Evolutionary conservation across 1,140 invertebrate species (phyloP), one percentile per base, ranked within the genome.

Genomic region (Zaprionus inermis): DNA sequence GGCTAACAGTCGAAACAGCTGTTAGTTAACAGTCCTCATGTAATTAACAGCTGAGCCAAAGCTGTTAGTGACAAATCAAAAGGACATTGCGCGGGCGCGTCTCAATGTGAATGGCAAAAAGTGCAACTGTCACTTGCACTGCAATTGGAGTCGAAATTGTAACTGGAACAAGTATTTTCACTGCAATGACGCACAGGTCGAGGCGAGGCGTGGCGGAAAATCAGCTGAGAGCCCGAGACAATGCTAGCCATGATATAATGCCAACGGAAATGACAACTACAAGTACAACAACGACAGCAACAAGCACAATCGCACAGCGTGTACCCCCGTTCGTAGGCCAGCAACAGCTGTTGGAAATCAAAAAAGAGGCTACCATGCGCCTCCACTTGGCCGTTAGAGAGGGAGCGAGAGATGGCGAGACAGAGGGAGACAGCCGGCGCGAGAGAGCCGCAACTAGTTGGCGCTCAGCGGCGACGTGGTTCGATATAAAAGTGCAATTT

Each of bases 401-500:
- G 58, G n/a, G 36, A 20, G 44, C 18, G 44, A 16, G 44, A 49
- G 44, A 18, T 20, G 16, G 44, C 1, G 36, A 12, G 36, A 9
- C 2, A 38, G 36, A 38, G 36, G 30, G 63, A 41, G 32, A n/a
- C 52, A 34, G 44, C 16, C n/a, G 14, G 44, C 14, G 44, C 18
- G 44, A 46, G 44, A 14, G 22, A 24, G 57, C 34, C n/a, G 18
- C 68, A 46, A 55, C 52, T 51, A 52, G 56, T 46, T 72, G 55
- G 56, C 60, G 66, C 67, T 75, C 60, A 52, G 51, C 54, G n/a
- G 28, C 16, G 41, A 36, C 60, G 68, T 72, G 56, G 34, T 72
- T 73, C 66, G 84, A 89, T 89, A 89, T 89, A 89, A 89, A 89
- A 89, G 84, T 89, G 84, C 84, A 89, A 89, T 89, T 89, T 83